These are phyloP conservation scores for Drosophila funebris DNA, from an alignment of 1,140 invertebrate species.

Conservation along the genomic window DNA sequence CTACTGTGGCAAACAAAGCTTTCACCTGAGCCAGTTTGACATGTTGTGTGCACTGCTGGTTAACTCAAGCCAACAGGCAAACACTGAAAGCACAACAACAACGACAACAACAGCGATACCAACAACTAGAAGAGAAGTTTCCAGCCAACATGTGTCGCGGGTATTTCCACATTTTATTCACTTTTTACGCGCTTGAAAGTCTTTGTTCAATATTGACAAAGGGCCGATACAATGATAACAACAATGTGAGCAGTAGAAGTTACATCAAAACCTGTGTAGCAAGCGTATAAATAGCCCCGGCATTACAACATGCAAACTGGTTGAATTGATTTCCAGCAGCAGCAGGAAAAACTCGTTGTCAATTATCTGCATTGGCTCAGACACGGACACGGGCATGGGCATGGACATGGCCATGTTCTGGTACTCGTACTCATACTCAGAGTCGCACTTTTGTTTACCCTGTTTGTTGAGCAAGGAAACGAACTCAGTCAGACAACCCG, in stretches of 20 bases:
- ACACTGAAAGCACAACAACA: slow-evolving; percentile 22
- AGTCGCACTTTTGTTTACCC: slow-evolving; percentile 49
- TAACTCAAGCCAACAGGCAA: slow-evolving; percentile 57
- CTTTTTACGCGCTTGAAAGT: slow-evolving; percentile 39
- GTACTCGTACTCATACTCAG: neutral
- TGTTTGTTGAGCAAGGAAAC: slow-evolving; percentile 30
- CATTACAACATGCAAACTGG: slow-evolving; percentile 66
- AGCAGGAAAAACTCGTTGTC: slow-evolving; percentile 61
- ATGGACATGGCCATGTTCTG: neutral
- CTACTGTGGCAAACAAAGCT: slow-evolving; percentile 48
- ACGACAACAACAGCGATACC: neutral
- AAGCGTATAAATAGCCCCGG: slow-evolving; percentile 10
- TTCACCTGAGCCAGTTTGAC: slow-evolving; percentile 34
- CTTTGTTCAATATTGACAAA: slow-evolving; percentile 46
- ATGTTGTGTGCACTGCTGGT: slow-evolving; percentile 48
- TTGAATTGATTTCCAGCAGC: slow-evolving; percentile 72
- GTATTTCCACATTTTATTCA: slow-evolving; percentile 48
- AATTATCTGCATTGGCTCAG: slow-evolving; percentile 63
- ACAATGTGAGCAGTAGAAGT: slow-evolving; percentile 24
- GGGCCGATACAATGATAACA: slow-evolving; percentile 9
- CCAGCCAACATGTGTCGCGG: slow-evolving; percentile 33
- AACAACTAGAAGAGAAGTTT: slow-evolving; percentile 11
- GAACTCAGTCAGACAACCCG: slow-evolving; percentile 19
- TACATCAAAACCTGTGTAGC: neutral
- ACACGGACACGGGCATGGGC: neutral